Evolutionary conservation across 2,888 invertebrate species (phyloP).

Genomic region (Strigamia transsilvanica): DNA sequence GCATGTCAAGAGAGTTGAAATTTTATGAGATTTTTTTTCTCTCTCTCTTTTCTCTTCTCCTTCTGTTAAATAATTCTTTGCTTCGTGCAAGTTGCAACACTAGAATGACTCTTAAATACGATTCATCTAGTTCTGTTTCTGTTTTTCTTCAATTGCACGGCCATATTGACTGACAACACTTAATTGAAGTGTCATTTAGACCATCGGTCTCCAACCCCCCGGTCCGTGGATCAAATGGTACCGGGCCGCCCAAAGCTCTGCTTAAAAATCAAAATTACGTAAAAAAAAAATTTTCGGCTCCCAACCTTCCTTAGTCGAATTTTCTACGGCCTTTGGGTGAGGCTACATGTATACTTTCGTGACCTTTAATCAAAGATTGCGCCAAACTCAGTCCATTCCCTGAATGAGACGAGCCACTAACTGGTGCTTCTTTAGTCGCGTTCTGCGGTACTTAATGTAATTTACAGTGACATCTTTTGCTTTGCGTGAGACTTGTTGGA

Average conservation of each 20-base stretch:
- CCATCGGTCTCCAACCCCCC: too few relatives aligned
- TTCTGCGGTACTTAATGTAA: background rate
- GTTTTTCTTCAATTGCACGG: background rate
- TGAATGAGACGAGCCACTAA: background rate
- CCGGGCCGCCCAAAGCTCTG: too few relatives aligned
- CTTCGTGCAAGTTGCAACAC: background rate
- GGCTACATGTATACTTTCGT: too few relatives aligned
- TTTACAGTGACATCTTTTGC: background rate
- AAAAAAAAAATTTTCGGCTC: too few relatives aligned
- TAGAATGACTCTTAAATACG: background rate
- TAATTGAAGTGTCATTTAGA: background rate
- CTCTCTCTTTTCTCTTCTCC: background rate
- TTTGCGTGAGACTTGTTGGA: background rate
- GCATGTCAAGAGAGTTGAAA: conserved; percentile 40
- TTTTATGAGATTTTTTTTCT: background rate
- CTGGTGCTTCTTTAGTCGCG: background rate
- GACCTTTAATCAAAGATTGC: too few relatives aligned
- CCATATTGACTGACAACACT: background rate
- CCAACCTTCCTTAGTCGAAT: too few relatives aligned
- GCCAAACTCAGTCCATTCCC: background rate
- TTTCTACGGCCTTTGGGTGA: too few relatives aligned
- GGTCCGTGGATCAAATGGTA: too few relatives aligned
- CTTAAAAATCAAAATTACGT: too few relatives aligned
- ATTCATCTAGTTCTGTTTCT: background rate
- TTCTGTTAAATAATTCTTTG: background rate